phyloP scores from a whole-genome alignment of 2,797 vertebrate species.

The Pitangus sulphuratus region DNA sequence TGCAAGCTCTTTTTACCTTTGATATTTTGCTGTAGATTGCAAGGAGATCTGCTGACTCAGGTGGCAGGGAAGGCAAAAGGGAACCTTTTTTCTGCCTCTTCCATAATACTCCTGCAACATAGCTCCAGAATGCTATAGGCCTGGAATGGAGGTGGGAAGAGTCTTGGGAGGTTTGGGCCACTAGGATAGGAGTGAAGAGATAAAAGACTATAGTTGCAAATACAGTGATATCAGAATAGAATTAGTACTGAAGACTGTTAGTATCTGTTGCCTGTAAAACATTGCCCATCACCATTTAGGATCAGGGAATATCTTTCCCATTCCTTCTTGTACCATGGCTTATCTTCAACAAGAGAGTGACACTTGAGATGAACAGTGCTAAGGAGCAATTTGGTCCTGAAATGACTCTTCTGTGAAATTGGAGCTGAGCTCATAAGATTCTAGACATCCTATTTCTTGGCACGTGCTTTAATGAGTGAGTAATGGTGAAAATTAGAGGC shows the following conservation, averaged over 20 bases:
- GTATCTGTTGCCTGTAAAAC: neutral
- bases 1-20: neutral
- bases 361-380: neutral
- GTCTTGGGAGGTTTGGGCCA: neutral
- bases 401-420: neutral
- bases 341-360: rapidly evolving
- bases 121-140: neutral
- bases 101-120: neutral
- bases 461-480: neutral
- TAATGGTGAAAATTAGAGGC: neutral
- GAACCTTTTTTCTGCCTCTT: neutral
- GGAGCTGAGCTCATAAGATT: neutral
- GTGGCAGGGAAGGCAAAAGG: neutral
- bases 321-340: neutral
- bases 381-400: neutral
- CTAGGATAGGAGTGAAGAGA: neutral
- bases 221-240: neutral
- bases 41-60: neutral
- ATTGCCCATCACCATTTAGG: neutral
- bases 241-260: neutral
- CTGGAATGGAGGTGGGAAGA: neutral
- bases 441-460: neutral
- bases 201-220: neutral
- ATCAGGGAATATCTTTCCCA: neutral
- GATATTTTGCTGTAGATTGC: neutral